Evolutionary conservation across 2,113 vertebrate genomes (phyloP).

Genomic region (Dryoscopus gambensis): DNA sequence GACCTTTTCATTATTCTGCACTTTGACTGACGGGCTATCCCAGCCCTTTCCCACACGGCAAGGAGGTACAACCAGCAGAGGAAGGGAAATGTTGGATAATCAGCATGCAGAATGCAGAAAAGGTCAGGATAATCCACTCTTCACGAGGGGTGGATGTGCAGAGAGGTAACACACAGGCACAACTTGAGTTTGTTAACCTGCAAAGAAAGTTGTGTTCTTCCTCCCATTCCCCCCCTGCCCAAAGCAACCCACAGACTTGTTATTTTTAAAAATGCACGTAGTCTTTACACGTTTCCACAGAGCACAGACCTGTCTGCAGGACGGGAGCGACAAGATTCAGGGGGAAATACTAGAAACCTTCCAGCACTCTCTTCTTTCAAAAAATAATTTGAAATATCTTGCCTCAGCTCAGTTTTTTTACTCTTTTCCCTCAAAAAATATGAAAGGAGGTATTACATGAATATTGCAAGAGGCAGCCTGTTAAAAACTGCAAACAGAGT

Average conservation of each 20-base stretch:
- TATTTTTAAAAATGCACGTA: background rate
- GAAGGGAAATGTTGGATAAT: conserved; percentile 3
- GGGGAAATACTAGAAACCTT: background rate
- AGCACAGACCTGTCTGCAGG: background rate
- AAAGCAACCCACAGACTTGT: background rate
- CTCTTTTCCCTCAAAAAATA: background rate
- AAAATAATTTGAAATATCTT: background rate
- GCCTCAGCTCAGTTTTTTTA: background rate
- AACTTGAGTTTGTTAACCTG: background rate
- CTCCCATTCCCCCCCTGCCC: background rate
- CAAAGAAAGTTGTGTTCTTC: background rate
- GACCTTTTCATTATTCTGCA: conserved; percentile 49
- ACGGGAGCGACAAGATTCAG: background rate
- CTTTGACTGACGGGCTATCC: conserved; percentile 1
- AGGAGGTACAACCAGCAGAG: background rate
- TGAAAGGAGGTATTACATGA: background rate
- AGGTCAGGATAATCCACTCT: conserved; percentile 18
- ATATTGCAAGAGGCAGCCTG: background rate
- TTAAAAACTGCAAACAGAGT: background rate
- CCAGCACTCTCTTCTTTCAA: background rate
- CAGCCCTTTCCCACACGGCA: background rate
- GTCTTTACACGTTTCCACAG: background rate
- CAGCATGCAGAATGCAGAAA: background rate
- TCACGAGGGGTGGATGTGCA: background rate
- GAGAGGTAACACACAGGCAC: background rate